Percentiles rank a stretch among this genome's conserved stretches.
Evolutionary conservation across 2,888 invertebrate genomes (phyloP).

Genomic region (Drosophila fungiperda): DNA sequence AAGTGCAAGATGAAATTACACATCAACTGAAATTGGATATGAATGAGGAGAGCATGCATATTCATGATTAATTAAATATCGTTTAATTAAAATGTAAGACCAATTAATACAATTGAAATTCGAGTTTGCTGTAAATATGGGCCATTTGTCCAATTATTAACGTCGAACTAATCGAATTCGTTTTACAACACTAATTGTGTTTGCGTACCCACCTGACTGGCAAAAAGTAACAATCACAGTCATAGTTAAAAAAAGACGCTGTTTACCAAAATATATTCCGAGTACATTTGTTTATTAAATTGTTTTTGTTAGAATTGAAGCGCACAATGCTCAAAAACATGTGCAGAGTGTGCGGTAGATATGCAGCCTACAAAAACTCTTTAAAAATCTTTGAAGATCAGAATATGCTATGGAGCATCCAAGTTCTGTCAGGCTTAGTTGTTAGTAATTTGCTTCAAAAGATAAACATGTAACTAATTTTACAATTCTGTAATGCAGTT

Average conservation of each 20-base stretch:
- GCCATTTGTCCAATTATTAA: background rate
- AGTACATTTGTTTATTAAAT: conserved; percentile 3
- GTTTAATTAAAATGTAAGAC: conserved; percentile 1
- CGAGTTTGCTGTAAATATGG: background rate
- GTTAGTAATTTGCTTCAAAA: conserved; percentile 19
- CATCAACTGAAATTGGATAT: conserved; percentile 64
- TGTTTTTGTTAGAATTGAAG: background rate
- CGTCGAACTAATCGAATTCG: background rate
- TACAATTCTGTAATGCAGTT: conserved; percentile 18
- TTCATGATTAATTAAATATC: conserved; percentile 53
- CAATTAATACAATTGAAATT: conserved; percentile 23
- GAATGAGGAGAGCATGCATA: conserved; percentile 69
- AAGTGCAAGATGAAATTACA: conserved; percentile 40
- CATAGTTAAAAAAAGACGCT: conserved; percentile 23
- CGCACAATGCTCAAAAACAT: conserved; percentile 47
- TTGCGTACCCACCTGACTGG: conserved; percentile 39
- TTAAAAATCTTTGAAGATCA: conserved; percentile 44
- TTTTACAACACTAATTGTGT: conserved; percentile 28
- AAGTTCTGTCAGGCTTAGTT: conserved; percentile 47
- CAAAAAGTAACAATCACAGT: conserved; percentile 24
- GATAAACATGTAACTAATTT: background rate
- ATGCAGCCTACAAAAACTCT: conserved; percentile 41
- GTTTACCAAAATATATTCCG: conserved; percentile 21
- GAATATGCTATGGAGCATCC: conserved; percentile 43
- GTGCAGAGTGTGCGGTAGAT: conserved; percentile 50